Evolutionary conservation across 2,888 invertebrate species (phyloP).

Genomic region (Microplitis deprimator): DNA sequence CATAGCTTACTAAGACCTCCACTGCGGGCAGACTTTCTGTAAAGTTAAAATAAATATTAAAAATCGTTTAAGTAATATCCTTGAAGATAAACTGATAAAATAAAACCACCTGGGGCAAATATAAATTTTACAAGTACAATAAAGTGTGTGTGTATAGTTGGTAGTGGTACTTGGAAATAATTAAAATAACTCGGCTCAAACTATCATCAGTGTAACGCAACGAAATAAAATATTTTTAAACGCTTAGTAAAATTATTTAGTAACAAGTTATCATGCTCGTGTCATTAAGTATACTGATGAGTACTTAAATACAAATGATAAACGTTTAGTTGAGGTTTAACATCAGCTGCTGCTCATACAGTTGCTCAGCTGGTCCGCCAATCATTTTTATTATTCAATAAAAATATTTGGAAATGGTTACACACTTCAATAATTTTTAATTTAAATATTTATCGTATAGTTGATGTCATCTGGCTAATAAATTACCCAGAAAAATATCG

Average conservation of each 20-base stretch:
- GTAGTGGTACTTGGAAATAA: not conserved
- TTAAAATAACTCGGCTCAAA: not conserved
- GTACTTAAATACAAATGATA: not conserved
- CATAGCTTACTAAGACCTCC: constrained; percentile 9
- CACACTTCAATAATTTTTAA: not conserved
- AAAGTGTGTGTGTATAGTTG: not conserved
- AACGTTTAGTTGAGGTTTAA: not conserved
- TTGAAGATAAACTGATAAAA: not conserved
- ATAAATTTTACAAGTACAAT: not conserved
- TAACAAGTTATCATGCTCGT: not conserved
- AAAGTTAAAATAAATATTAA: constrained; percentile 8
- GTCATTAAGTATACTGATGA: not conserved
- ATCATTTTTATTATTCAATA: not conserved
- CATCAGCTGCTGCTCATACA: not conserved
- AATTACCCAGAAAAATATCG: not conserved
- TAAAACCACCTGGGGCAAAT: not conserved
- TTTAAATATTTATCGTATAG: not conserved
- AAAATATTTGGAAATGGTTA: not conserved
- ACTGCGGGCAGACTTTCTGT: constrained; percentile 21
- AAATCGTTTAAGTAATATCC: not conserved
- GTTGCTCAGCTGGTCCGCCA: not conserved
- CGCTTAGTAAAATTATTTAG: not conserved
- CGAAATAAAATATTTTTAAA: not conserved
- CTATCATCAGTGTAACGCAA: not conserved
- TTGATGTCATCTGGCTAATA: not conserved